Percentiles rank a stretch among this genome's conserved stretches.
Evolutionary conservation across 2,888 invertebrate genomes (phyloP).

Genomic region (Cephonodes hylas): DNA sequence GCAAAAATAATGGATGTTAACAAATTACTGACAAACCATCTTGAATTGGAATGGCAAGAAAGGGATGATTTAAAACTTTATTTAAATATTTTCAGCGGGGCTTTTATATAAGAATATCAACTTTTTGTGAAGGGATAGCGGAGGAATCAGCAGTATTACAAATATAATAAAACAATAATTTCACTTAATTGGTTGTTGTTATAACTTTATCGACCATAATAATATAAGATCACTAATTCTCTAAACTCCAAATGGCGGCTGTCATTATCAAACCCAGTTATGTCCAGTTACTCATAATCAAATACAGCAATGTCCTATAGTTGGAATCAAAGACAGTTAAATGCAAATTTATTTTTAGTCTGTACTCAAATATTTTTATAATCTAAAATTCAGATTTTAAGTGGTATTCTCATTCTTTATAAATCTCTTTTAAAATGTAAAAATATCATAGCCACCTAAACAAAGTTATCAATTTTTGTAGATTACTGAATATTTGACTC

Average conservation of each 20-base stretch:
- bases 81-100: slow-evolving; percentile 20
- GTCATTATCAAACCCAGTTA: slow-evolving; percentile 19
- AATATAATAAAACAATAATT: slow-evolving; percentile 17
- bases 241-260: slow-evolving; percentile 20
- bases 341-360: slow-evolving; percentile 22
- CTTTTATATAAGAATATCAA: slow-evolving; percentile 17
- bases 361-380: slow-evolving; percentile 22
- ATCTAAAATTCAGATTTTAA: slow-evolving; percentile 19
- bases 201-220: slow-evolving; percentile 17
- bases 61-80: slow-evolving; percentile 26
- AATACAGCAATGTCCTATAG: slow-evolving; percentile 20
- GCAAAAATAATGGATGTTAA: slow-evolving; percentile 25
- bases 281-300: slow-evolving; percentile 15
- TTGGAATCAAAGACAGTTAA: slow-evolving; percentile 22
- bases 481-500: no score
- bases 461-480: no score
- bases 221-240: slow-evolving; percentile 17
- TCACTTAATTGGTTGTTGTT: slow-evolving; percentile 14
- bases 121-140: slow-evolving; percentile 16
- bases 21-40: slow-evolving; percentile 26
- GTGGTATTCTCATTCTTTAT: slow-evolving; percentile 18
- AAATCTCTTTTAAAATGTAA: no score
- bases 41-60: slow-evolving; percentile 24
- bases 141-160: slow-evolving; percentile 19
- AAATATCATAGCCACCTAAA: no score